These are phyloP conservation scores for Cyprinodon tularosa DNA, from an alignment of 2,113 vertebrate genomes.

Conservation along the genomic window DNA sequence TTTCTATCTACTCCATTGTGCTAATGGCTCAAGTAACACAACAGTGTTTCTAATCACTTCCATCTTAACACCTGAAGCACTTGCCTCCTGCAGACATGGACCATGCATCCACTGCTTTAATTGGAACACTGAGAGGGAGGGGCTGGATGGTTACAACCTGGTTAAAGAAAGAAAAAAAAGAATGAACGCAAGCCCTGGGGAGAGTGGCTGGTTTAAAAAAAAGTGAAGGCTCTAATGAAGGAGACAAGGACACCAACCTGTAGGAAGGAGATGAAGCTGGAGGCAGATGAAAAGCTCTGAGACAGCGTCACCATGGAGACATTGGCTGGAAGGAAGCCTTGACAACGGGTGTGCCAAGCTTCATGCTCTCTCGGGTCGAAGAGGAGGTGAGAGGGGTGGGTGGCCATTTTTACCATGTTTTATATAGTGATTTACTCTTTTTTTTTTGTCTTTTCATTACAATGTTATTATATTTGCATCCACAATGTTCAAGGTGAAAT, in stretches of 20 bases:
- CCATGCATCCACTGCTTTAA: constrained; percentile 45
- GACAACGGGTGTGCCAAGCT: constrained; percentile 59
- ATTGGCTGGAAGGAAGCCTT: constrained; percentile 62
- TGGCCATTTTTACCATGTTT: background rate
- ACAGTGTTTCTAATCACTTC: constrained; percentile 46
- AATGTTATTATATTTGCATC: background rate
- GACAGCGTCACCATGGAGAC: constrained; percentile 74
- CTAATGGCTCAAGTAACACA: constrained; percentile 50
- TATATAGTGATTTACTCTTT: background rate
- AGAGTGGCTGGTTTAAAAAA: constrained; percentile 18
- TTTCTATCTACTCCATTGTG: constrained; percentile 26
- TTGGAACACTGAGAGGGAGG: constrained; percentile 48
- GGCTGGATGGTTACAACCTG: constrained; percentile 31
- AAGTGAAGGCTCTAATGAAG: constrained; percentile 29
- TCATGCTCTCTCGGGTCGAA: constrained; percentile 27
- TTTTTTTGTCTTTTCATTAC: background rate
- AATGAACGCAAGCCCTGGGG: constrained; percentile 36
- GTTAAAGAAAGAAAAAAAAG: constrained; percentile 1
- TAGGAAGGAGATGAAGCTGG: constrained; percentile 45
- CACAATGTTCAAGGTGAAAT: background rate
- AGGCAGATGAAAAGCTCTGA: constrained; percentile 49
- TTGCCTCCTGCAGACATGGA: constrained; percentile 49
- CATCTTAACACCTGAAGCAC: constrained; percentile 31
- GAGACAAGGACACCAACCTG: constrained; percentile 37
- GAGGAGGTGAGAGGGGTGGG: background rate